phyloP scores from a whole-genome alignment of 2,113 vertebrate genomes.

The Ivindomyrus marchei region DNA sequence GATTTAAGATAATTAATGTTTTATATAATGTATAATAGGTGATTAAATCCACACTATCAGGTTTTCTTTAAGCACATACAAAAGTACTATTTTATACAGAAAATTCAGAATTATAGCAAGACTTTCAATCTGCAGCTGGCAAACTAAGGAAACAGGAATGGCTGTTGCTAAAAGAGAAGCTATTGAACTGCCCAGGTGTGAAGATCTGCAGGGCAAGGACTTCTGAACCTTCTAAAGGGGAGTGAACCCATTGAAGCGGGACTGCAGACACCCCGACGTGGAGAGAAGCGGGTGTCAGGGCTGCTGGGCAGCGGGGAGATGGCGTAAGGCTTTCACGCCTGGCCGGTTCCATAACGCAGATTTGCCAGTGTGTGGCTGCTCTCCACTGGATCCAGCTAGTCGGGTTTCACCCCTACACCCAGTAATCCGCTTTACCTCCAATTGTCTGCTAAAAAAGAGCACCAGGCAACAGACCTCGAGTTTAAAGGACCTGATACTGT shows the following conservation, averaged over 20 bases:
- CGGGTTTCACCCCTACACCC: constrained; percentile 24
- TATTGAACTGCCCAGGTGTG: neutral
- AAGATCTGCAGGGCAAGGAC: neutral
- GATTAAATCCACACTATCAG: neutral
- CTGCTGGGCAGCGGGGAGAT: neutral
- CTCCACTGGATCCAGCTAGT: constrained; percentile 22
- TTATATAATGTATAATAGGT: neutral
- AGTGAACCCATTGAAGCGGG: neutral
- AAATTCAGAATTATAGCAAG: neutral
- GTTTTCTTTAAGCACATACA: neutral
- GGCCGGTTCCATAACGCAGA: neutral
- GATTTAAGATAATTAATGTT: neutral
- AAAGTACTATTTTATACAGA: neutral
- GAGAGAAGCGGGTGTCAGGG: neutral
- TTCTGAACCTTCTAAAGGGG: neutral
- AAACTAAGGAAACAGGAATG: neutral
- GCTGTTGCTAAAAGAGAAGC: neutral
- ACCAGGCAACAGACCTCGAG: neutral
- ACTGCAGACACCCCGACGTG: neutral
- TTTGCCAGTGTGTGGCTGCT: neutral
- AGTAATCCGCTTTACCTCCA: constrained; percentile 33
- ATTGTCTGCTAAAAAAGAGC: constrained; percentile 19
- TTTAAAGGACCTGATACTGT: neutral
- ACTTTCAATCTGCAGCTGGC: neutral
- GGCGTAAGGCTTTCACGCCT: neutral